Evolutionary conservation across 2,888 invertebrate genomes (phyloP).

Genomic region (Athetis lepigone): DNA sequence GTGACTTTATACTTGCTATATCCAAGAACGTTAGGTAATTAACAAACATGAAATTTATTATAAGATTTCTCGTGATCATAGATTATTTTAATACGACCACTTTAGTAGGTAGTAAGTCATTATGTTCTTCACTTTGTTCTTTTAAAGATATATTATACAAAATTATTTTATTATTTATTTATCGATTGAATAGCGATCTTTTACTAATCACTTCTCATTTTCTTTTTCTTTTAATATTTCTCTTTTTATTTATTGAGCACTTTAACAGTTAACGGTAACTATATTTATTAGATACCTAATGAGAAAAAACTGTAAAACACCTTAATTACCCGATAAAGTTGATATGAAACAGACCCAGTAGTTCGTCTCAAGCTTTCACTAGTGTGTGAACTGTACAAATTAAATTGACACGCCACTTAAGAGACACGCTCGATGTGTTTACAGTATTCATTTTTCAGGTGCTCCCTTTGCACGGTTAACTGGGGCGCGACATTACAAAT

Average conservation of each 20-base stretch:
- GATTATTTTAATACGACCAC: no score
- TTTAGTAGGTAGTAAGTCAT: no score
- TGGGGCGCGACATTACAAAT: constrained; percentile 73
- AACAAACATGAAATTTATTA: no score
- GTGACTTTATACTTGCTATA: no score
- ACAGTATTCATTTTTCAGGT: constrained; percentile 81
- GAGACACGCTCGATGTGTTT: constrained; percentile 80
- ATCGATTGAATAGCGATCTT: no score
- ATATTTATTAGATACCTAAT: background rate
- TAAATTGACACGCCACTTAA: constrained; percentile 82
- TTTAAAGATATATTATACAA: no score
- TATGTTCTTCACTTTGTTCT: no score
- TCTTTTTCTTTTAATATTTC: background rate
- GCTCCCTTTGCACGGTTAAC: constrained; percentile 82
- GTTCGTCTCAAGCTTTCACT: constrained; percentile 69
- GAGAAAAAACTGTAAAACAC: constrained; percentile 19
- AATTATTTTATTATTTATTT: no score
- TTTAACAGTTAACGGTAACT: background rate
- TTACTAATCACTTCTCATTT: background rate
- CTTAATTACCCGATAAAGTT: constrained; percentile 46
- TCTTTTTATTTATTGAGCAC: background rate
- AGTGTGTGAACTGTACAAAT: constrained; percentile 76
- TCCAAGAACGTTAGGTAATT: no score
- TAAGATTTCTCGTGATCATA: no score
- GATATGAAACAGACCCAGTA: constrained; percentile 34